Evolutionary conservation across 1,140 invertebrate genomes (phyloP).

Genomic region (Plectus sambesii): DNA sequence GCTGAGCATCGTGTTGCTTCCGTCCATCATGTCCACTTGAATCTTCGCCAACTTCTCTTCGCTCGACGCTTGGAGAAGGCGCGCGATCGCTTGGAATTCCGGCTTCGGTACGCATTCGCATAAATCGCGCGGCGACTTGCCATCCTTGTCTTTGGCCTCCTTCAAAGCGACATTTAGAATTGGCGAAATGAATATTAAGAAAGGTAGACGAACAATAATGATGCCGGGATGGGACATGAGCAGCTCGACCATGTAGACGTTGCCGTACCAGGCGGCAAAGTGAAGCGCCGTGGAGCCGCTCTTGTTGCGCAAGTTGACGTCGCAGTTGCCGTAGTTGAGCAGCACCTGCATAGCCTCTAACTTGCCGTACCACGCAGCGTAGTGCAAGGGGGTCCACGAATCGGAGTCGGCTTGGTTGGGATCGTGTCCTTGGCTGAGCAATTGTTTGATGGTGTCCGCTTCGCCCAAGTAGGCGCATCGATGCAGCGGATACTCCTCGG

Average conservation of each 20-base stretch:
- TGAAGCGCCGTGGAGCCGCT: slow-evolving; percentile 38
- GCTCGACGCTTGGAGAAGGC: slow-evolving; percentile 18
- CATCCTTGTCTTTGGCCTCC: slow-evolving; percentile 31
- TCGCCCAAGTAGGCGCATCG: slow-evolving; percentile 37
- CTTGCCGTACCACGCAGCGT: slow-evolving; percentile 38
- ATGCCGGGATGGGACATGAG: slow-evolving; percentile 35
- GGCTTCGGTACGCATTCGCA: slow-evolving; percentile 31
- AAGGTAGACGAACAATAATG: slow-evolving; percentile 29
- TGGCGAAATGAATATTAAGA: neutral
- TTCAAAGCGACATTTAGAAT: slow-evolving; percentile 10
- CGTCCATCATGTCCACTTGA: slow-evolving; percentile 27
- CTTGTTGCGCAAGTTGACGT: slow-evolving; percentile 35
- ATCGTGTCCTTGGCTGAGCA: slow-evolving; percentile 30
- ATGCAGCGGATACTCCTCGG: slow-evolving; percentile 35
- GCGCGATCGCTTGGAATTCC: slow-evolving; percentile 32
- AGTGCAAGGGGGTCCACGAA: slow-evolving; percentile 38
- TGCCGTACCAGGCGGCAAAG: slow-evolving; percentile 37
- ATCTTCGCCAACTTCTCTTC: slow-evolving; percentile 25
- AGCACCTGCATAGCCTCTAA: slow-evolving; percentile 27
- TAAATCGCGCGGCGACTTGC: slow-evolving; percentile 34
- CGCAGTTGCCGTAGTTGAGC: slow-evolving; percentile 24
- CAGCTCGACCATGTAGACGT: slow-evolving; percentile 36
- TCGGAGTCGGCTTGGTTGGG: slow-evolving; percentile 36
- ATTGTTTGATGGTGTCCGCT: no score
- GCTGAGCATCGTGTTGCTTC: slow-evolving; percentile 25